Evolutionary conservation across 2,797 vertebrate species (phyloP).

Genomic region (Xiphophorus birchmanni): DNA sequence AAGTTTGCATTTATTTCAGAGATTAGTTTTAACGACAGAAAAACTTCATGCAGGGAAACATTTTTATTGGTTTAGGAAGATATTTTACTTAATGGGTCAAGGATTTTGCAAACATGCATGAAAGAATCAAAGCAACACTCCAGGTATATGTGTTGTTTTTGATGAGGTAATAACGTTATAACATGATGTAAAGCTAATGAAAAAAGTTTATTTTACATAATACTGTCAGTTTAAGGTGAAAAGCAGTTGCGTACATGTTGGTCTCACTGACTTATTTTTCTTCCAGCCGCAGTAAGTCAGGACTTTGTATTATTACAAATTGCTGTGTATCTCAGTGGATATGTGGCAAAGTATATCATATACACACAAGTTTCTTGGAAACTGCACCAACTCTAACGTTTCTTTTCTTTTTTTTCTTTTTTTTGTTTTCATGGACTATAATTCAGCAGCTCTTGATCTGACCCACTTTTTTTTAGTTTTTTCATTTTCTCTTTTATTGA

Average conservation of each 20-base stretch:
- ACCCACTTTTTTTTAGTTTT: conserved; percentile 51
- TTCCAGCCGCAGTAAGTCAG: conserved; percentile 54
- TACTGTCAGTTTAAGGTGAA: neutral
- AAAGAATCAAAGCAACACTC: too few species aligned
- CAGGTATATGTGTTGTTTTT: too few species aligned
- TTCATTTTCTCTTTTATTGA: conserved; percentile 12
- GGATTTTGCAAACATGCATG: too few species aligned
- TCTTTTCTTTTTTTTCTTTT: conserved; percentile 38
- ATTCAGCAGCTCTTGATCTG: conserved; percentile 53
- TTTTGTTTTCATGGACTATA: conserved; percentile 40
- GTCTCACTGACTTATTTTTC: conserved; percentile 28
- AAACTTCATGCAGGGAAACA: neutral
- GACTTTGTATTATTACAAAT: conserved; percentile 39
- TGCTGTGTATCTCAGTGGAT: conserved; percentile 5
- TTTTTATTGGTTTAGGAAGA: neutral
- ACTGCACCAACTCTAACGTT: conserved; percentile 41
- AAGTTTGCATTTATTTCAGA: neutral
- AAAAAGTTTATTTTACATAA: neutral
- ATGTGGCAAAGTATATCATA: conserved; percentile 16
- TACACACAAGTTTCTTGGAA: conserved; percentile 28
- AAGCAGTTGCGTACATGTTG: conserved; percentile 20
- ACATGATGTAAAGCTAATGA: neutral
- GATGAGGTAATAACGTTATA: too few species aligned
- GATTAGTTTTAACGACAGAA: neutral
- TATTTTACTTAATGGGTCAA: neutral